These are phyloP conservation scores for Diglossa cyanea DNA, from an alignment of 2,797 vertebrate genomes.

Conservation along the genomic window DNA sequence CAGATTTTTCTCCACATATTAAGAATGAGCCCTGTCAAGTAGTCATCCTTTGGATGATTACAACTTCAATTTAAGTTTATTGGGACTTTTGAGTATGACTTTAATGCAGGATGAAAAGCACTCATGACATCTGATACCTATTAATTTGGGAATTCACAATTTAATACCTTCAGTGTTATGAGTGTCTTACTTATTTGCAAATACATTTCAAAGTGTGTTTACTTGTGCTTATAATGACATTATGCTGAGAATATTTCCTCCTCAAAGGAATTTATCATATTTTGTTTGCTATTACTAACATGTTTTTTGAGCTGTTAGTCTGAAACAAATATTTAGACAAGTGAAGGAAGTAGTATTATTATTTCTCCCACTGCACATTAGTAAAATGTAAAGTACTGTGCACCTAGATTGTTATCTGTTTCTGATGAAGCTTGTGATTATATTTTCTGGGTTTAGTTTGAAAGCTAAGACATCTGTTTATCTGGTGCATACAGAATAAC, in stretches of 20 bases:
- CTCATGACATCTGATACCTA: conserved; percentile 70
- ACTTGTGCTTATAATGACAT: conserved; percentile 71
- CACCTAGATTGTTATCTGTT: conserved; percentile 71
- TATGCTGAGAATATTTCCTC: conserved; percentile 46
- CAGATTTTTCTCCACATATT: not conserved
- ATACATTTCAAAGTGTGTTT: conserved; percentile 69
- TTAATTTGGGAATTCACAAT: conserved; percentile 74
- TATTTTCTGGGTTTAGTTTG: conserved; percentile 80
- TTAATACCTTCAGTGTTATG: conserved; percentile 56
- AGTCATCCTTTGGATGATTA: conserved; percentile 48
- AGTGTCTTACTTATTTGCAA: conserved; percentile 59
- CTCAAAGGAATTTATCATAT: conserved; percentile 64
- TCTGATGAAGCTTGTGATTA: conserved; percentile 78
- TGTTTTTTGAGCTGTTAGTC: conserved; percentile 76
- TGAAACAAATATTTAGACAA: conserved; percentile 80
- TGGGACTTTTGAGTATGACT: conserved; percentile 61
- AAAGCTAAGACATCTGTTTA: conserved; percentile 85
- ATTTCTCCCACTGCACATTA: conserved; percentile 74
- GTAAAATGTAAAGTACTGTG: conserved; percentile 73
- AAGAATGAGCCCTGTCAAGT: conserved; percentile 37
- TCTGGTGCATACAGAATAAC: conserved; percentile 80
- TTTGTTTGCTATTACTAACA: conserved; percentile 68
- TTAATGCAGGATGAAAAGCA: conserved; percentile 66
- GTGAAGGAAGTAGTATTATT: conserved; percentile 76
- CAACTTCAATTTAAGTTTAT: conserved; percentile 57